Evolutionary conservation across 2,888 invertebrate species (phyloP).

Genomic region (Dyspetes luteomarginatus): DNA sequence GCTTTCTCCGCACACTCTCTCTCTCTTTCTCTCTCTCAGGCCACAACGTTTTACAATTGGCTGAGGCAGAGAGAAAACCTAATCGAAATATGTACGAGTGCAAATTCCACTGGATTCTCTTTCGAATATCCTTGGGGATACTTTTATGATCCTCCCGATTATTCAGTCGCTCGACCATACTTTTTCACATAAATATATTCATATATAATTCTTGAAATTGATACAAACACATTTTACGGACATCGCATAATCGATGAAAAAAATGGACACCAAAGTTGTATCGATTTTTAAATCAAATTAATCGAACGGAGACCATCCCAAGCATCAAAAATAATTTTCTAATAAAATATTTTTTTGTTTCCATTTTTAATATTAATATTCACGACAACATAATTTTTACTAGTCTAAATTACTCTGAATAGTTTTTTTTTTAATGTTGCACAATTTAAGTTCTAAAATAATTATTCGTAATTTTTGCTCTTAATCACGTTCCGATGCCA

Average conservation of each 20-base stretch:
- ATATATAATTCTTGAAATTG: not conserved
- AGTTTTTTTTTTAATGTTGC: too few relatives aligned
- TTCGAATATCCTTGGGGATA: conserved; percentile 20
- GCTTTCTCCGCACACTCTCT: not conserved
- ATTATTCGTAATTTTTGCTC: too few relatives aligned
- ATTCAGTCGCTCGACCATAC: conserved; percentile 41
- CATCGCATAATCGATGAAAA: too few relatives aligned
- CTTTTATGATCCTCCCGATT: conserved; percentile 50
- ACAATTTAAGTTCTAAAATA: too few relatives aligned
- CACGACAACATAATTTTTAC: not conserved
- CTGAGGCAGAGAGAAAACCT: conserved; percentile 1
- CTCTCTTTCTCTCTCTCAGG: not conserved
- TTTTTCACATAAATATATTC: not conserved
- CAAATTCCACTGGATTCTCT: not conserved
- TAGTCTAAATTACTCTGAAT: not conserved
- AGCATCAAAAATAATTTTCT: not conserved
- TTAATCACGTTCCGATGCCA: too few relatives aligned
- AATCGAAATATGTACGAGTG: not conserved
- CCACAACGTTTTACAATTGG: not conserved
- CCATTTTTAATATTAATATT: not conserved
- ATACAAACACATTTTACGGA: not conserved
- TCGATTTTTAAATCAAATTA: too few relatives aligned
- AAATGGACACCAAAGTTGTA: too few relatives aligned
- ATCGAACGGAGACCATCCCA: not conserved
- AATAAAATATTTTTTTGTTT: not conserved